Base-by-base conservation (phyloP, 2,888 invertebrate species). In the Nezara viridula region DNA sequence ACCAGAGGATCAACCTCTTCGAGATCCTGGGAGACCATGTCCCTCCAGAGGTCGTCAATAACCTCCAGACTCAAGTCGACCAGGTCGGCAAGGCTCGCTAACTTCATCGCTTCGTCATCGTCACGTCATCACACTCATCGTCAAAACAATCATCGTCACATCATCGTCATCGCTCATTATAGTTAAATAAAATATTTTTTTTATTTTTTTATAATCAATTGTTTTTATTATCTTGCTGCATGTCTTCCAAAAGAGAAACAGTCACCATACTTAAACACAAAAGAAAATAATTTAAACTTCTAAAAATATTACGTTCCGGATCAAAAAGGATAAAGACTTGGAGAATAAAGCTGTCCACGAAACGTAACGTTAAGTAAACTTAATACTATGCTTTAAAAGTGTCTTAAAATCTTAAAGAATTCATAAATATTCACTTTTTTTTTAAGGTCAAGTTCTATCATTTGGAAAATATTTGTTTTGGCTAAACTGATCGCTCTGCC, bases 21-120 rank as follows among this genome's bases (percentile, higher is more conserved):
- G 96, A 97, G 93, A 96, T 97, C 92, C 94, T 97, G 89, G 97
- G 97, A 16, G 97, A 96, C 92, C 96, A 97, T 93, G 96, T 97
- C 90, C 97, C 97, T 16, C 95, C 96, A 85, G 97, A 97, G 93
- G 97, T 97, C 66, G 96, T 97, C 92, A 96, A 96, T 94, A 97
- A 97, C 93, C 94, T 97, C 90, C 97, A 97, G 93, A 94, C 95
- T 89, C 97, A 97, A 93, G 96, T 97, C 92, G 97, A 97, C 93
- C 95, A 96, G 93, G 96, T 97, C 92, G 97, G 97, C 91, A 92
- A 92, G 91, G 90, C 90, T 86, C 89, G 90, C 52, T 81, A 40
- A 49, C 0, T 12, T 24, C 50, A 21, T 32, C 50, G 10, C 50
- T 10, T 27, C 50, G 21, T 52, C 27, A 5, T 85, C 47, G 37